Evolutionary conservation across 2,113 vertebrate genomes (phyloP), one percentile per base, ranked within the genome.

Genomic region (Heterochromis multidens): DNA sequence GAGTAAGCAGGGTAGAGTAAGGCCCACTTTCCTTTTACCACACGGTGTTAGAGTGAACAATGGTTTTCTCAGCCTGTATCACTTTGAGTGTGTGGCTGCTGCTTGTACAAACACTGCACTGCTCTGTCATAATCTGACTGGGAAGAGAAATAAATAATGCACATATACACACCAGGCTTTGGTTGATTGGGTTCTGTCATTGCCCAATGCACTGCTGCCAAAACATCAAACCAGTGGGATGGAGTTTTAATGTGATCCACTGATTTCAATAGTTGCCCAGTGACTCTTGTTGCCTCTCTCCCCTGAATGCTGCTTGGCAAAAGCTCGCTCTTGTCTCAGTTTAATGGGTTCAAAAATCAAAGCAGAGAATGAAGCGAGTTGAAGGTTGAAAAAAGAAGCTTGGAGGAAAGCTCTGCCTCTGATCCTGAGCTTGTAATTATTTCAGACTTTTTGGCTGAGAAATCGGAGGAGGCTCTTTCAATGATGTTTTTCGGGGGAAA

Each of bases 261-360:
- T 4, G 72, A 89, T 87, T 88, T 85, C 33, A 88, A 83, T 86
- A 87, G 88, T 92, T 86, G 33, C 54, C 58, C 58, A 40, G 25
- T 77, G 43, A 87, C 79, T 86, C 65, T 63, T 23, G 79, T n/a
- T 27, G 6, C 43, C 40, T 56, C 57, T 84, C 62, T 81, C 17
- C 29, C 37, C 49, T 56, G 35, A 79, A 54, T 7, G 2, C 7
- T 13, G 37, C 54, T 76, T 4, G 49, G 37, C 52, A 86, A 12
- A 86, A 87, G 63, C 61, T 77, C 5, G 21, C 67, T 85, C 77
- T 84, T 58, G 76, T 91, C 81, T 81, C 82, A 87, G 82, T 94
- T 91, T 95, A 95, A 95, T 94, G 95, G 89, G 88, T 91, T 88
- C 25, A 87, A 60, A 87, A 95, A 94, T 93, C 83, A 94, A 91